phyloP scores from a whole-genome alignment of 2,797 vertebrate species.

The Podarcis siculus region DNA sequence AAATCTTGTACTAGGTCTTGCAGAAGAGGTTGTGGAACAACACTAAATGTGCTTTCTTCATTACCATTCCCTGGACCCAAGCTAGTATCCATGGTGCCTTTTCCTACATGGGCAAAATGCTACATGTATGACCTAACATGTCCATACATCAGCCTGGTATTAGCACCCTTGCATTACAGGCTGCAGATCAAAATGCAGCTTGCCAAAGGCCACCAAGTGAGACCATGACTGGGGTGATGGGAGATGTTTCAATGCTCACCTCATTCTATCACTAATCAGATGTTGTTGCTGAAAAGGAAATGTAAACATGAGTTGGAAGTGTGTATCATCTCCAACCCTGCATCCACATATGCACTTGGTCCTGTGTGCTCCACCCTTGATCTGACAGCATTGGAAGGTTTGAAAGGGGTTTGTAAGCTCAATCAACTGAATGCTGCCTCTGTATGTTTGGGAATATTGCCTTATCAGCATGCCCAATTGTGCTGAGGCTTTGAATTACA shows the following conservation, averaged over 20 bases:
- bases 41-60: neutral
- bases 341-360: no score
- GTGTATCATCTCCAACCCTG: no score
- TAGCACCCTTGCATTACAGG: conserved; percentile 10
- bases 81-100: neutral
- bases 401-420: no score
- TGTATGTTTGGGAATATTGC: no score
- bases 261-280: no score
- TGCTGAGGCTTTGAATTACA: no score
- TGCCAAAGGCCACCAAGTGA: neutral
- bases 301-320: no score
- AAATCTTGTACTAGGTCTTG: neutral
- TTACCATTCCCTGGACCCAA: neutral
- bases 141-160: neutral
- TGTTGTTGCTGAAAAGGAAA: no score
- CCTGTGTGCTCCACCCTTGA: no score
- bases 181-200: neutral
- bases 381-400: no score
- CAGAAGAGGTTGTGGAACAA: neutral
- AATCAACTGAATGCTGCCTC: no score
- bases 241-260: neutral
- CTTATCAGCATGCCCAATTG: no score
- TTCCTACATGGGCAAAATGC: neutral
- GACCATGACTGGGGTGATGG: neutral
- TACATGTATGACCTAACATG: neutral